Evolutionary conservation across 2,113 vertebrate genomes (phyloP).

Genomic region (Lampris incognitus): DNA sequence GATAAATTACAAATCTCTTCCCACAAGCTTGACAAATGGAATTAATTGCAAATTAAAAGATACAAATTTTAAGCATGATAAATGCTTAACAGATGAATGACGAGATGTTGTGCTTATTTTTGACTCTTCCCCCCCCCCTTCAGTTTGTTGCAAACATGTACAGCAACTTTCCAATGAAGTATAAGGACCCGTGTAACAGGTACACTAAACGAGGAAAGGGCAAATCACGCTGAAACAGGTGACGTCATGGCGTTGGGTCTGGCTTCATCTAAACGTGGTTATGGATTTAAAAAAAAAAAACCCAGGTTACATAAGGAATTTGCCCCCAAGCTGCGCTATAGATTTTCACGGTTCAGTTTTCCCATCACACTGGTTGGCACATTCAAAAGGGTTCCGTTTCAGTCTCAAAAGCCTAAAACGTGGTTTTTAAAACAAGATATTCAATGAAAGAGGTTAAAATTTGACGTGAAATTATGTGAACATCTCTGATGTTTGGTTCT

Average conservation of each 20-base stretch:
- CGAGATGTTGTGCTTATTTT: neutral
- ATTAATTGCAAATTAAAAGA: constrained; percentile 8
- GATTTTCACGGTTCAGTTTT: constrained; percentile 46
- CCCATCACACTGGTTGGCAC: constrained; percentile 19
- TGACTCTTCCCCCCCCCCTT: neutral
- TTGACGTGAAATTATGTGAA: too few species aligned
- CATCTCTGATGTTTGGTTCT: too few species aligned
- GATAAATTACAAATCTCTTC: neutral
- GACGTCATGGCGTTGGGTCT: too few species aligned
- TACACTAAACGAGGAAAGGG: neutral
- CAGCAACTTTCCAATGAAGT: neutral
- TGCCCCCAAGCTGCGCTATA: constrained; percentile 40
- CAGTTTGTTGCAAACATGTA: neutral
- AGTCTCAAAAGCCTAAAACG: neutral
- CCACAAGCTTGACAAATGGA: constrained; percentile 3
- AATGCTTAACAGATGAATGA: neutral
- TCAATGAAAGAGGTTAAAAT: too few species aligned
- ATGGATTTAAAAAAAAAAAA: constrained; percentile 15
- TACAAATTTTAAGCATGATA: neutral
- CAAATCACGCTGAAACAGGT: neutral
- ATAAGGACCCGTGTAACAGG: neutral
- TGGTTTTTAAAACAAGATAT: too few species aligned
- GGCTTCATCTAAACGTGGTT: neutral
- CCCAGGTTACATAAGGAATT: constrained; percentile 33
- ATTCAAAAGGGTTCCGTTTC: constrained; percentile 9